These are phyloP conservation scores for Sialia sialis DNA, from an alignment of 2,113 vertebrate genomes.

Conservation along the genomic window DNA sequence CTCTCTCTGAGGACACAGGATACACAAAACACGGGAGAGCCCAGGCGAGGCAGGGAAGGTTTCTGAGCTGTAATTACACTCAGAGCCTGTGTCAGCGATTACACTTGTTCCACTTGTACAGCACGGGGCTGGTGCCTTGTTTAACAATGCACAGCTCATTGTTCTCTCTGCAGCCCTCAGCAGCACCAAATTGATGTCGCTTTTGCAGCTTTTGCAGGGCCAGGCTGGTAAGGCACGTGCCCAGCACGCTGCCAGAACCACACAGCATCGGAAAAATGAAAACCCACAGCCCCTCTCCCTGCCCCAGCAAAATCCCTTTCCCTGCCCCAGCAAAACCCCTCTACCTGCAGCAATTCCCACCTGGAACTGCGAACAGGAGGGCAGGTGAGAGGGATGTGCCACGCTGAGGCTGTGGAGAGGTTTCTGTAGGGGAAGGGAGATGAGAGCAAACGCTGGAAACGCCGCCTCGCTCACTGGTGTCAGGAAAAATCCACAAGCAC, in stretches of 20 bases:
- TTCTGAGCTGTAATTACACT: not conserved
- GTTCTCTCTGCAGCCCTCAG: conserved; percentile 30
- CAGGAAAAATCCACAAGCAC: no score
- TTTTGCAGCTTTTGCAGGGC: conserved; percentile 16
- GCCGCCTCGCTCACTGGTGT: fast-evolving
- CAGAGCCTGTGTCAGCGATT: not conserved
- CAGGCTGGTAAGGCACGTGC: conserved; percentile 44
- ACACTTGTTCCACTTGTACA: conserved; percentile 51
- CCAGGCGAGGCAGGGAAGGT: not conserved
- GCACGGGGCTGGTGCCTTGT: conserved; percentile 27
- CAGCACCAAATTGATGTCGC: conserved; percentile 14
- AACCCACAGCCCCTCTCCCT: no score
- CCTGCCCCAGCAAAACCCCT: not conserved
- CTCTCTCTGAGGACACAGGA: not conserved
- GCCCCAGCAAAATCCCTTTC: not conserved
- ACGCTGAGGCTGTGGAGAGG: not conserved
- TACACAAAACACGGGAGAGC: fast-evolving
- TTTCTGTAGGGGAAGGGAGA: not conserved
- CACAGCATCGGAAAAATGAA: conserved; percentile 22
- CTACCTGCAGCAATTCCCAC: not conserved
- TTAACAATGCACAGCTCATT: conserved; percentile 56
- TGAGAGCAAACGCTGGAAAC: no score
- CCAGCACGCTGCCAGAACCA: not conserved
- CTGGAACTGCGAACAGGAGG: not conserved
- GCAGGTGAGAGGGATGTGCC: fast-evolving